These are phyloP conservation scores for Dipus sagitta DNA, from an alignment of 2,797 vertebrate genomes.

Conservation along the genomic window DNA sequence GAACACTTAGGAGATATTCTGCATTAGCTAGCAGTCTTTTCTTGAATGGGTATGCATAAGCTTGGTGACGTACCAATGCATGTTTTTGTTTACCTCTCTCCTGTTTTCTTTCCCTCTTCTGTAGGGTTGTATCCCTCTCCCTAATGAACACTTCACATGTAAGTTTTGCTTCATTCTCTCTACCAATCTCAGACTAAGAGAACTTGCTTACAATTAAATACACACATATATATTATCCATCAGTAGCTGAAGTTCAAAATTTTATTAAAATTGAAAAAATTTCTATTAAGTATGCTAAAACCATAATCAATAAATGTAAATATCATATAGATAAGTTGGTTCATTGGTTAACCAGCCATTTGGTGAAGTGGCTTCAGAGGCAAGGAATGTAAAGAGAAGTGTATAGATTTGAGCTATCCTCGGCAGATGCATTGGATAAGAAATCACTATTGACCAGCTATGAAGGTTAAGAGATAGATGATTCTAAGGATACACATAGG, in stretches of 20 bases:
- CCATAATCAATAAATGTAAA: not conserved
- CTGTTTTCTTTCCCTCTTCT: not conserved
- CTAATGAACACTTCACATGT: not conserved
- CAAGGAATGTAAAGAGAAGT: not conserved
- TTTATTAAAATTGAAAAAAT: not conserved
- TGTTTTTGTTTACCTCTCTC: not conserved
- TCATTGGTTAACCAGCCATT: not conserved
- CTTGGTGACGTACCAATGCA: not conserved
- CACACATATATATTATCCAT: not conserved
- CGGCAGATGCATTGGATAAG: not conserved
- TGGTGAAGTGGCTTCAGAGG: not conserved
- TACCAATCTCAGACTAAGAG: not conserved
- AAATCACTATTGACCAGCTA: not conserved
- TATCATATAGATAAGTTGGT: not conserved
- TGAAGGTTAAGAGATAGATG: not conserved
- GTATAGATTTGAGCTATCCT: not conserved
- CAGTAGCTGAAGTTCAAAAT: conserved; percentile 40
- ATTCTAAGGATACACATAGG: not conserved
- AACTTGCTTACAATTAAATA: not conserved
- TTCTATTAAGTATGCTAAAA: not conserved
- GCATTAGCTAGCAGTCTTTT: not conserved
- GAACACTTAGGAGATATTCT: not conserved
- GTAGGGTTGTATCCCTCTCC: not conserved
- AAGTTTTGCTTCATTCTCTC: conserved; percentile 1
- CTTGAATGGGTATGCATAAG: not conserved